phyloP scores from a whole-genome alignment of 2,797 vertebrate species.

The Saxicola maurus region DNA sequence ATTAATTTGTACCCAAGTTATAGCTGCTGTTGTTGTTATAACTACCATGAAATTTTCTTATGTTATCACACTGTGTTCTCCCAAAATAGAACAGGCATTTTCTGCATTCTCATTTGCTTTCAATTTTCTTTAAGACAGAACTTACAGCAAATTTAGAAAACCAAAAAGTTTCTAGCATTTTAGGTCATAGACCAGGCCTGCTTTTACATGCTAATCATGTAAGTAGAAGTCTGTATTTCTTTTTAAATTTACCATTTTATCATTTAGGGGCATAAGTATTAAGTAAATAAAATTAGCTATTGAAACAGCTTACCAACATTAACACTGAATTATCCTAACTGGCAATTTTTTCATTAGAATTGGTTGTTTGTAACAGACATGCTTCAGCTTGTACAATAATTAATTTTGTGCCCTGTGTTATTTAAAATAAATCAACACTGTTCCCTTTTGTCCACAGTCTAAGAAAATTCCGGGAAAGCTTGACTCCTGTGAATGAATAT shows the following conservation, averaged over 20 bases:
- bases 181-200: background rate
- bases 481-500: background rate
- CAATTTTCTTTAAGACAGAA: background rate
- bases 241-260: background rate
- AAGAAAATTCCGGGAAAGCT: background rate
- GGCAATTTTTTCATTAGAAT: background rate
- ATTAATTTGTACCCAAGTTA: background rate
- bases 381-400: background rate
- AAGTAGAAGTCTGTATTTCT: background rate
- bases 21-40: background rate
- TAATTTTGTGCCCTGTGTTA: background rate
- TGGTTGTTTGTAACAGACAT: background rate
- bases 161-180: background rate
- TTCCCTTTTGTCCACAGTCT: background rate
- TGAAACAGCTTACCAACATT: background rate
- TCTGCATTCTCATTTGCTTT: background rate
- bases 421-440: background rate
- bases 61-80: background rate
- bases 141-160: background rate
- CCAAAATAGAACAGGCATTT: background rate
- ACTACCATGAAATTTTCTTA: background rate
- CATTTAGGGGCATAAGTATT: background rate
- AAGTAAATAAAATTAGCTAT: background rate
- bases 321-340: background rate
- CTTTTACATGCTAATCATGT: background rate